These are phyloP conservation scores for Argopecten irradians DNA, from an alignment of 1,140 invertebrate genomes.

Conservation along the genomic window DNA sequence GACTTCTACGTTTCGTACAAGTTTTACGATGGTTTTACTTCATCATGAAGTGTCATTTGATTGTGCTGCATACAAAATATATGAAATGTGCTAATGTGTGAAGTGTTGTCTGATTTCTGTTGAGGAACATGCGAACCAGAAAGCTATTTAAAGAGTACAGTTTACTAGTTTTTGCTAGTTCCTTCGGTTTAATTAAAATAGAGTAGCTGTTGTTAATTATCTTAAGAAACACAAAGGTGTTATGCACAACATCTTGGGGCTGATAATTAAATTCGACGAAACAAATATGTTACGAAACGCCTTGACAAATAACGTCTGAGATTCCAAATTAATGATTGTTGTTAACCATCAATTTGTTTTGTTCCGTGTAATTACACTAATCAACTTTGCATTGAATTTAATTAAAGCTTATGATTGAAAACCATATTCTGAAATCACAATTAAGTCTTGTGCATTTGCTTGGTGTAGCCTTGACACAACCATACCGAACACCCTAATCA, in stretches of 20 bases:
- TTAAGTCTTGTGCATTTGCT: too few species aligned
- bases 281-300: neutral
- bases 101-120: too few species aligned
- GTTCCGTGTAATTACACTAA: neutral
- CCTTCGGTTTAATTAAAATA: neutral
- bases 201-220: neutral
- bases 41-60: too few species aligned
- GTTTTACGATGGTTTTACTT: too few species aligned
- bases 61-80: too few species aligned
- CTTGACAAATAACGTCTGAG: neutral
- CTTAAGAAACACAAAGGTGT: neutral
- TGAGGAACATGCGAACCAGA: neutral
- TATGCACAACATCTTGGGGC: neutral
- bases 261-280: neutral
- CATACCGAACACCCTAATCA: too few species aligned
- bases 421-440: too few species aligned
- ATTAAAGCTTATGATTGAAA: neutral
- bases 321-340: neutral
- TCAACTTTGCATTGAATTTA: neutral
- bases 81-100: too few species aligned
- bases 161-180: neutral
- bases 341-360: neutral
- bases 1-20: too few species aligned
- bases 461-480: too few species aligned
- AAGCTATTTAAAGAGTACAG: neutral